Percentiles rank a stretch among this genome's conserved stretches.
These are phyloP conservation scores for Chouioia cunea DNA, from an alignment of 2,888 invertebrate genomes.

Conservation along the genomic window DNA sequence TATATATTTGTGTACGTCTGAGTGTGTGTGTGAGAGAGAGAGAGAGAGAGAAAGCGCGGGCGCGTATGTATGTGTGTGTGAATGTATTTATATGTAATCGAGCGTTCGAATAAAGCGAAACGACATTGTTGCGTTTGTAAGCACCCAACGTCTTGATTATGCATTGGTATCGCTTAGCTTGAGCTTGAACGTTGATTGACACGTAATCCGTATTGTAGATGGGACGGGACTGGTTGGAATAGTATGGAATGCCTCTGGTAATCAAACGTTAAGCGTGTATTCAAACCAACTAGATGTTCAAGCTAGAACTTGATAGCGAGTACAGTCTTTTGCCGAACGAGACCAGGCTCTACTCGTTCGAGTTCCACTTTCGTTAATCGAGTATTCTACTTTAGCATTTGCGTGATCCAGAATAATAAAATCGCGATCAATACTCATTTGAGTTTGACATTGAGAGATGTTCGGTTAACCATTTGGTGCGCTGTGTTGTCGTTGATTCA, in stretches of 20 bases:
- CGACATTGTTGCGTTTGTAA: conserved; percentile 34
- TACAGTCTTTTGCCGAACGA: conserved; percentile 38
- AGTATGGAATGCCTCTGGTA: conserved; percentile 40
- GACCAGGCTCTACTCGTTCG: conserved; percentile 36
- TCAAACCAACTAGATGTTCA: conserved; percentile 37
- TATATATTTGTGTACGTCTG: too few relatives aligned
- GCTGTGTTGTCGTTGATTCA: too few relatives aligned
- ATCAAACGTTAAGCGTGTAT: conserved; percentile 38
- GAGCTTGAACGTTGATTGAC: conserved; percentile 23
- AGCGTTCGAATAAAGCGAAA: conserved; percentile 14
- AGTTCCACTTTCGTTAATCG: conserved; percentile 12
- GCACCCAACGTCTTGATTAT: conserved; percentile 40
- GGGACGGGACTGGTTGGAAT: conserved; percentile 23
- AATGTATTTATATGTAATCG: too few relatives aligned
- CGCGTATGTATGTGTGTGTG: too few relatives aligned
- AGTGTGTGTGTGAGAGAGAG: too few relatives aligned
- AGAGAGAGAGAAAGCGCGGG: too few relatives aligned
- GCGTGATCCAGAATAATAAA: conserved; percentile 46
- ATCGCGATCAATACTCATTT: not conserved
- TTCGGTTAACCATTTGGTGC: too few relatives aligned
- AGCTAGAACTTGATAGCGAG: conserved; percentile 35
- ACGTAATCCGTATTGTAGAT: not conserved
- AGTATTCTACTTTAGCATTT: conserved; percentile 29
- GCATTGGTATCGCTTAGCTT: conserved; percentile 34
- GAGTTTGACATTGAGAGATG: too few relatives aligned